These are phyloP conservation scores for Catostomus latipinnis DNA, from an alignment of 2,797 vertebrate genomes.

Conservation along the genomic window DNA sequence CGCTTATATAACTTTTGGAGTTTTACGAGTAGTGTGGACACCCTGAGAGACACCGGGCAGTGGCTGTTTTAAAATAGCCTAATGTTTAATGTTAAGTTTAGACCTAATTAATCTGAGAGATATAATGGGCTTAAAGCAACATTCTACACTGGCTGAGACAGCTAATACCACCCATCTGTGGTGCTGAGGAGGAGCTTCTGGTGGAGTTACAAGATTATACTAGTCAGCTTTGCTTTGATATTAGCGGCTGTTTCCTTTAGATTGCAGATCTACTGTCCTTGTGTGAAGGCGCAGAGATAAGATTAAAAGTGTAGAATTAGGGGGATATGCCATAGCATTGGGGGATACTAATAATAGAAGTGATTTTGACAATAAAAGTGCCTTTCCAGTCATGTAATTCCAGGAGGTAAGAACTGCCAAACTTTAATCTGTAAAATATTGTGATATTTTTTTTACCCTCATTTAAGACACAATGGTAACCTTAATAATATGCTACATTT, in stretches of 20 bases:
- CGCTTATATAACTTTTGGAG: slow-evolving; percentile 68
- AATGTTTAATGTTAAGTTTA: slow-evolving; percentile 76
- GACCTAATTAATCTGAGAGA: slow-evolving; percentile 81
- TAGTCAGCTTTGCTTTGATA: slow-evolving; percentile 75
- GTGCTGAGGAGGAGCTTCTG: slow-evolving; percentile 74
- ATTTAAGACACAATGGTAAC: slow-evolving; percentile 25
- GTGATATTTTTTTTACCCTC: slow-evolving; percentile 7
- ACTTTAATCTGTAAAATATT: slow-evolving; percentile 33
- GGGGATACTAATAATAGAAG: slow-evolving; percentile 71
- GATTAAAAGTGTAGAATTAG: slow-evolving; percentile 71
- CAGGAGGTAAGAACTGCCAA: slow-evolving; percentile 35
- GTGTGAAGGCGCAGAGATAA: slow-evolving; percentile 61
- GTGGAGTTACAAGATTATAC: slow-evolving; percentile 78
- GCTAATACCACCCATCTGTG: slow-evolving; percentile 77
- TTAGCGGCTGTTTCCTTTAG: slow-evolving; percentile 73
- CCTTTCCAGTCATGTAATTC: slow-evolving; percentile 65
- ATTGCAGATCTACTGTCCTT: slow-evolving; percentile 74
- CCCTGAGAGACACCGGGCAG: slow-evolving; percentile 67
- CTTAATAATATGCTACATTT: slow-evolving; percentile 33
- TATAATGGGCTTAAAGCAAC: slow-evolving; percentile 74
- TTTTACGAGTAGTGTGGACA: slow-evolving; percentile 64
- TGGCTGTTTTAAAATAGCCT: slow-evolving; percentile 72
- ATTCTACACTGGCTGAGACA: slow-evolving; percentile 66
- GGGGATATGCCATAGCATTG: slow-evolving; percentile 19
- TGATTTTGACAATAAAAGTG: slow-evolving; percentile 50